A percentile compares a stretch with the other conserved stretches of the same genome.
phyloP scores from a whole-genome alignment of 2,113 vertebrate genomes.

The Lagopus muta region DNA sequence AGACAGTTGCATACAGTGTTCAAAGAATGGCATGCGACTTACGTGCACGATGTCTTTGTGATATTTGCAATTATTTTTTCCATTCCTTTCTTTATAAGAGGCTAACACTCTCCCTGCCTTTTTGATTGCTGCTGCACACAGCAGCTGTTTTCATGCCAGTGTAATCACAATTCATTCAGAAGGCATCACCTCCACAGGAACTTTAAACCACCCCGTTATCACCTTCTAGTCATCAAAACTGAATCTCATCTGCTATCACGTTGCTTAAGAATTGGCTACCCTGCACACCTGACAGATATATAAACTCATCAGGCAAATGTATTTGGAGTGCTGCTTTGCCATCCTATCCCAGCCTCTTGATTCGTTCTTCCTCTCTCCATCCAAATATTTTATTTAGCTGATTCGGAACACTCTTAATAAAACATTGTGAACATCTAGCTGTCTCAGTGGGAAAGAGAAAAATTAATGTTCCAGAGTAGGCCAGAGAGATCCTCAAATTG shows the following conservation, averaged over 20 bases:
- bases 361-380: neutral
- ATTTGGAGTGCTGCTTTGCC: neutral
- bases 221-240: neutral
- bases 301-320: neutral
- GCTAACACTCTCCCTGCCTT: neutral
- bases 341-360: neutral
- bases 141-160: neutral
- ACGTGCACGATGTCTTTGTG: neutral
- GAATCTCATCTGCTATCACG: neutral
- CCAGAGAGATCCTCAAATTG: neutral
- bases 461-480: neutral
- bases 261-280: neutral
- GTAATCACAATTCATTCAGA: neutral
- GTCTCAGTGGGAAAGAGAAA: neutral
- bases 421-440: neutral
- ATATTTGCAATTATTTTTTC: neutral
- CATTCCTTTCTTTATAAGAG: neutral
- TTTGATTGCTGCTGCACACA: neutral
- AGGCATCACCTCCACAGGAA: neutral
- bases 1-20: neutral
- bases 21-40: neutral
- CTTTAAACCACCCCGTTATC: neutral
- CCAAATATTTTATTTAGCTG: neutral
- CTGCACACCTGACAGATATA: neutral
- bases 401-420: neutral